Percentiles rank a stretch among this genome's conserved stretches.
Evolutionary conservation across 2,113 vertebrate species (phyloP).

Genomic region (Thomomys bottae): DNA sequence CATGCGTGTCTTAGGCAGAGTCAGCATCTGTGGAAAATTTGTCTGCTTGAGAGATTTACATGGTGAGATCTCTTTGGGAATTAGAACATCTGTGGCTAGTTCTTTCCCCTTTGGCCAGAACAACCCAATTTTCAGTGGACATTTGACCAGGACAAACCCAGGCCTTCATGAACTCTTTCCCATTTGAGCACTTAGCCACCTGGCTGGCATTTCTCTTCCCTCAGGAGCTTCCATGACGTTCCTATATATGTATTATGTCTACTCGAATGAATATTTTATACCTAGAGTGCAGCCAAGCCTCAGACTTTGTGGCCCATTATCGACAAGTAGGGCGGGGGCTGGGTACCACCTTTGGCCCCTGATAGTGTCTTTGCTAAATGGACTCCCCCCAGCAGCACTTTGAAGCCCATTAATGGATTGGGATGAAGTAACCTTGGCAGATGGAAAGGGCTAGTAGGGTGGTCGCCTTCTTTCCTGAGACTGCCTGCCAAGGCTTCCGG

Average conservation of each 20-base stretch:
- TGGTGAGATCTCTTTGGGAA: neutral
- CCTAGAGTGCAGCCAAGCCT: constrained; percentile 64
- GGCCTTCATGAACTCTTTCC: constrained; percentile 20
- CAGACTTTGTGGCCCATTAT: constrained; percentile 75
- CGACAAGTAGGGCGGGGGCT: constrained; percentile 54
- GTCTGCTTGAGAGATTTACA: constrained; percentile 30
- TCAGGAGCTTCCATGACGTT: constrained; percentile 59
- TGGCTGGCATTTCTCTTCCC: constrained; percentile 66
- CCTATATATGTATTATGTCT: constrained; percentile 68
- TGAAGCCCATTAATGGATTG: constrained; percentile 67
- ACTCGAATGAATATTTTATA: constrained; percentile 80
- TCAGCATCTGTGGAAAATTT: neutral
- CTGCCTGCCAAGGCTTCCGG: neutral
- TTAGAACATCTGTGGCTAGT: constrained; percentile 16
- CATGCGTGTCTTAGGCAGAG: constrained; percentile 1
- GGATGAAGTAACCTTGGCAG: constrained; percentile 59
- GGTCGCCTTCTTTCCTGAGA: neutral
- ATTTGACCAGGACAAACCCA: constrained; percentile 38
- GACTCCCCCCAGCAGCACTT: constrained; percentile 61
- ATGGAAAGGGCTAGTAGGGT: constrained; percentile 52
- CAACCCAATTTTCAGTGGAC: constrained; percentile 14
- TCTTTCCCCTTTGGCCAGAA: constrained; percentile 43
- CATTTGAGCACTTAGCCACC: constrained; percentile 68
- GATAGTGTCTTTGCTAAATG: constrained; percentile 67
- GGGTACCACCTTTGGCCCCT: constrained; percentile 62